phyloP scores from a whole-genome alignment of 2,888 invertebrate genomes.

The Seira musarum region DNA sequence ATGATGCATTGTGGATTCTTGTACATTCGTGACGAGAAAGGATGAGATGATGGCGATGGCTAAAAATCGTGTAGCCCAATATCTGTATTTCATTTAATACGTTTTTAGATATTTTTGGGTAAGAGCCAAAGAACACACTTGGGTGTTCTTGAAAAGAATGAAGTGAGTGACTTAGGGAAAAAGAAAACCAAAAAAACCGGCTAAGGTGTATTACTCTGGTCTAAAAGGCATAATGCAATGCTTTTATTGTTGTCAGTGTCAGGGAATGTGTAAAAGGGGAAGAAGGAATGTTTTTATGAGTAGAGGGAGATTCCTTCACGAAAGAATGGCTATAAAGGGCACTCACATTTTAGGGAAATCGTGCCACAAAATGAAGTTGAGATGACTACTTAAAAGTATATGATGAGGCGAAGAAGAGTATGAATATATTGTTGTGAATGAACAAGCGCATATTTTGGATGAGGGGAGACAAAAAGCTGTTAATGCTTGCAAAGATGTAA shows the following conservation, averaged over 20 bases:
- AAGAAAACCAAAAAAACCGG: slow-evolving; percentile 8
- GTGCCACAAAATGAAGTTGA: not conserved
- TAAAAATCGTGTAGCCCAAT: not conserved
- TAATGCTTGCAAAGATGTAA: not conserved
- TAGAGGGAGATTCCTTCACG: slow-evolving; percentile 24
- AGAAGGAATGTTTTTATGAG: not conserved
- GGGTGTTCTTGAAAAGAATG: slow-evolving; percentile 46
- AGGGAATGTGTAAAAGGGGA: not conserved
- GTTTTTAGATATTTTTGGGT: slow-evolving; percentile 26
- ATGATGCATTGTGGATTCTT: not conserved
- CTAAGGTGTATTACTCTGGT: not conserved
- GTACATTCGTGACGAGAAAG: not conserved
- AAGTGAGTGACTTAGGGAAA: not conserved
- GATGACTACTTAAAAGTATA: not conserved
- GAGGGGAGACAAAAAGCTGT: no score
- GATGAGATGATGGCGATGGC: no score
- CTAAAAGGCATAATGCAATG: not conserved
- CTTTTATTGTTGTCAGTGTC: not conserved
- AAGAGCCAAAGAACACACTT: slow-evolving; percentile 43
- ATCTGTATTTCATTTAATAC: not conserved
- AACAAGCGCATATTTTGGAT: not conserved
- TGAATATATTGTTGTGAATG: slow-evolving; percentile 26
- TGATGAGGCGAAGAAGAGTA: not conserved
- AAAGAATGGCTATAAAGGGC: slow-evolving; percentile 17
- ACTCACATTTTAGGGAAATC: not conserved